These are phyloP conservation scores for Buceros bicornis DNA, from an alignment of 2,797 vertebrate genomes.

Conservation along the genomic window DNA sequence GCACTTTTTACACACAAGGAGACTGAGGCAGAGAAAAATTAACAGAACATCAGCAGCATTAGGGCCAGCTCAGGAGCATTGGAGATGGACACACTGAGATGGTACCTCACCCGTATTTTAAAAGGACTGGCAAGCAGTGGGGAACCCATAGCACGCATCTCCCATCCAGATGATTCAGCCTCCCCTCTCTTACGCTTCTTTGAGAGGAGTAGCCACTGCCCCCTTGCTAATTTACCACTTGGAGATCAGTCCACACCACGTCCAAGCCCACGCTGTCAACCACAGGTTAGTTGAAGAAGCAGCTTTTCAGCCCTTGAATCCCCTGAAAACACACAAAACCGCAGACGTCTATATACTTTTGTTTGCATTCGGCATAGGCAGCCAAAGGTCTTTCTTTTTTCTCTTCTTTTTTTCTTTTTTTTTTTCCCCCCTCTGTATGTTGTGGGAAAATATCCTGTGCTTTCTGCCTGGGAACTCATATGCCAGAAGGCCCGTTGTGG, in stretches of 20 bases:
- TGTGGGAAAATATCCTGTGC: slow-evolving; percentile 25
- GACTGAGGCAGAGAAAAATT: not conserved
- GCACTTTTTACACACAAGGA: not conserved
- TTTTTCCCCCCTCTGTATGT: not conserved
- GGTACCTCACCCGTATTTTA: not conserved
- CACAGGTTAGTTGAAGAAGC: not conserved
- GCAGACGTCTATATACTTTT: not conserved
- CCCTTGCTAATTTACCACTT: not conserved
- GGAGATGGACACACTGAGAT: rapidly evolving
- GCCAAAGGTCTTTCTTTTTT: not conserved
- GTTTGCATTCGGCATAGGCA: not conserved
- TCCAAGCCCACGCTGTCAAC: not conserved
- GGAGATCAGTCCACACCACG: rapidly evolving
- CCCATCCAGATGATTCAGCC: not conserved
- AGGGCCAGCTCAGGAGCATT: not conserved
- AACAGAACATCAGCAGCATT: not conserved
- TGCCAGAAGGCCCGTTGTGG: not conserved
- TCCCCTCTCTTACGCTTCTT: not conserved
- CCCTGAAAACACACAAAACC: not conserved
- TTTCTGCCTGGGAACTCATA: slow-evolving; percentile 5
- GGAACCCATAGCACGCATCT: not conserved
- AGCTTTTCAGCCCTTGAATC: not conserved
- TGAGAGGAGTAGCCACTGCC: not conserved
- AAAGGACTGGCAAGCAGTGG: not conserved
- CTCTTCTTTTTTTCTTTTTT: not conserved